phyloP scores from a whole-genome alignment of 2,888 invertebrate genomes.

The Bellardia bayeri region DNA sequence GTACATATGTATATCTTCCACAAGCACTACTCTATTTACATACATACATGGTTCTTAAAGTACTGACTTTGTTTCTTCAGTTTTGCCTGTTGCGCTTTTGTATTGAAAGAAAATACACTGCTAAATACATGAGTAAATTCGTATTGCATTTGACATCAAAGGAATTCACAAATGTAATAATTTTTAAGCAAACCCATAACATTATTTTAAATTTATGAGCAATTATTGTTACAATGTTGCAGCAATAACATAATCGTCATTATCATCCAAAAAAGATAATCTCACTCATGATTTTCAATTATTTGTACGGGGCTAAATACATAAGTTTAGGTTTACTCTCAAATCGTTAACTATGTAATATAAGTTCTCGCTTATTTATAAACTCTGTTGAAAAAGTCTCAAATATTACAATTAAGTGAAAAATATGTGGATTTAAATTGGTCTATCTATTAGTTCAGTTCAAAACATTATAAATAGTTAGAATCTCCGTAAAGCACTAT shows the following conservation, averaged over 20 bases:
- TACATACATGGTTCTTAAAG: too few relatives aligned
- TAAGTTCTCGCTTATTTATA: too few relatives aligned
- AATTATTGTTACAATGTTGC: slow-evolving; percentile 69
- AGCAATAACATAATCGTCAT: slow-evolving; percentile 45
- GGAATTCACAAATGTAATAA: slow-evolving; percentile 51
- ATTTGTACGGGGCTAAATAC: slow-evolving; percentile 18
- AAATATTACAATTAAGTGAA: too few relatives aligned
- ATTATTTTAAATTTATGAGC: slow-evolving; percentile 67
- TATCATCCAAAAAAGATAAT: slow-evolving; percentile 38
- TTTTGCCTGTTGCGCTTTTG: neutral
- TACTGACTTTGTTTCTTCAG: too few relatives aligned
- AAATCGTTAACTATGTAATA: neutral
- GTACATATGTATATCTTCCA: too few relatives aligned
- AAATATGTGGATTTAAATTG: too few relatives aligned
- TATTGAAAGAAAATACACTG: neutral
- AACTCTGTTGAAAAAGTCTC: too few relatives aligned
- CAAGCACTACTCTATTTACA: too few relatives aligned
- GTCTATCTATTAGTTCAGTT: too few relatives aligned
- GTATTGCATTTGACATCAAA: slow-evolving; percentile 55
- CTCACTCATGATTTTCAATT: slow-evolving; percentile 44
- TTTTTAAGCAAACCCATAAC: slow-evolving; percentile 66
- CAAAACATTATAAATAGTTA: too few relatives aligned
- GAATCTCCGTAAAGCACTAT: too few relatives aligned
- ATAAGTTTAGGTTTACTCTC: neutral
- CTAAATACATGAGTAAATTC: neutral